Percentiles rank a stretch among this genome's conserved stretches.
These are phyloP conservation scores for Micrasema minimum DNA, from an alignment of 1,140 invertebrate species.

Conservation along the genomic window DNA sequence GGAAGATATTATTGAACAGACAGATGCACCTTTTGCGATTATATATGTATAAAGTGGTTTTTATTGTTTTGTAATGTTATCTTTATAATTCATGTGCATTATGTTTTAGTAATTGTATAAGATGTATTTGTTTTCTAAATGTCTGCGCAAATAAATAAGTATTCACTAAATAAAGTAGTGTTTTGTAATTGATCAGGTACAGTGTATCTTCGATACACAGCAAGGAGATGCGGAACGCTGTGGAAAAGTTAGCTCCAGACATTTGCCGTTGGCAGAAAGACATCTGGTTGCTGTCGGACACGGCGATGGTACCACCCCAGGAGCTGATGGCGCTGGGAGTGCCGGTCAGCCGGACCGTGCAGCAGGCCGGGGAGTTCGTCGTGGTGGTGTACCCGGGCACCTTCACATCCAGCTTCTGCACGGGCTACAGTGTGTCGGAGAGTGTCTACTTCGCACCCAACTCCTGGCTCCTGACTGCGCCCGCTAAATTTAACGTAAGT, in stretches of 20 bases:
- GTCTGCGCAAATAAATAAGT: too few relatives aligned
- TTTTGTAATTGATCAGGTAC: constrained; percentile 64
- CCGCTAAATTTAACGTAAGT: constrained; percentile 79
- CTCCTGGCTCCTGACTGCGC: constrained; percentile 81
- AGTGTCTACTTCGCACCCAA: constrained; percentile 93
- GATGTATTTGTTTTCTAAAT: too few relatives aligned
- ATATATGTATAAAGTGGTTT: too few relatives aligned
- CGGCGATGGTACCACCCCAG: constrained; percentile 93
- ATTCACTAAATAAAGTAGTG: too few relatives aligned
- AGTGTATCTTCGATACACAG: constrained; percentile 84
- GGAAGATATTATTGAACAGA: too few relatives aligned
- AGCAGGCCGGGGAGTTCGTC: constrained; percentile 92
- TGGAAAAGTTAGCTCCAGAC: constrained; percentile 82
- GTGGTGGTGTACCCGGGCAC: constrained; percentile 91
- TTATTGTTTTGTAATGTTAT: too few relatives aligned
- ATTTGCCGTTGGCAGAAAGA: constrained; percentile 82
- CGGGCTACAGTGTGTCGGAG: constrained; percentile 91
- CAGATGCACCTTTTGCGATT: too few relatives aligned
- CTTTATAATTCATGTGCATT: too few relatives aligned
- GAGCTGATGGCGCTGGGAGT: constrained; percentile 81
- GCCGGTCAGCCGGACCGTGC: constrained; percentile 81
- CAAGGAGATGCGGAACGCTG: constrained; percentile 76
- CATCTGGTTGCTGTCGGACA: constrained; percentile 91
- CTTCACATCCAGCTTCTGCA: constrained; percentile 89
- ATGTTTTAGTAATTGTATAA: too few relatives aligned